Conservation (phyloP, 64 coral and sea anemone genomes). For the Astreopora myriophthalma region DNA sequence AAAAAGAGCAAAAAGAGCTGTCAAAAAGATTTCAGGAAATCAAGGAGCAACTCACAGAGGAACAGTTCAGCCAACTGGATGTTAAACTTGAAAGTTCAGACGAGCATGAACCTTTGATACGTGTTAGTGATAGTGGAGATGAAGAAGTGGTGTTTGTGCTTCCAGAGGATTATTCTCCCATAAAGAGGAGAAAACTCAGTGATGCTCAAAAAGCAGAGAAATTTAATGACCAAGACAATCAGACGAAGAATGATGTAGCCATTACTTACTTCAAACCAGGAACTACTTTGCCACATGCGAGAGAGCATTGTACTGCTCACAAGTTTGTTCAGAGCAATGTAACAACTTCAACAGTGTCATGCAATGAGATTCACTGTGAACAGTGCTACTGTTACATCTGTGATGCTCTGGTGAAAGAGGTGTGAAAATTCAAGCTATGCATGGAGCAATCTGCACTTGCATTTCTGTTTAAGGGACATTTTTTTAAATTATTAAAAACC, state of each 20-base stretch:
- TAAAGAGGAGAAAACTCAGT: slow-evolving; percentile 56
- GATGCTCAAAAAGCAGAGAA: slow-evolving; percentile 29
- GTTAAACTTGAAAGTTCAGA: slow-evolving; percentile 60
- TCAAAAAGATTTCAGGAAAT: slow-evolving; percentile 60
- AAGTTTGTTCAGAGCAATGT: slow-evolving; percentile 79
- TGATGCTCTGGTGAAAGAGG: slow-evolving; percentile 68
- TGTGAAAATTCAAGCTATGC: neutral
- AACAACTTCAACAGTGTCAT: slow-evolving; percentile 55
- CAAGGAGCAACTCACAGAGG: slow-evolving; percentile 27
- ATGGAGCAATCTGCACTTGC: no score
- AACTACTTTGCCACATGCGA: slow-evolving; percentile 83
- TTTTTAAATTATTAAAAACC: no score
- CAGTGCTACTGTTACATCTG: slow-evolving; percentile 84
- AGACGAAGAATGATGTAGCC: slow-evolving; percentile 47
- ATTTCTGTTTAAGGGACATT: no score
- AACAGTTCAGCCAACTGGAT: slow-evolving; percentile 33
- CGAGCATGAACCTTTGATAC: slow-evolving; percentile 32
- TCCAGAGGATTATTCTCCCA: slow-evolving; percentile 86
- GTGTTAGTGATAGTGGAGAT: slow-evolving; percentile 61
- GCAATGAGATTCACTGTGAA: slow-evolving; percentile 72
- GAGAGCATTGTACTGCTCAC: slow-evolving; percentile 56
- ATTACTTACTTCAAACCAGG: slow-evolving; percentile 56
- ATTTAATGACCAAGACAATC: neutral
- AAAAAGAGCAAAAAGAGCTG: slow-evolving; percentile 58
- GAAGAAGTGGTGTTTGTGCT: slow-evolving; percentile 82